These are phyloP conservation scores for Elanoides forficatus DNA, from an alignment of 2,113 vertebrate species.

Conservation along the genomic window DNA sequence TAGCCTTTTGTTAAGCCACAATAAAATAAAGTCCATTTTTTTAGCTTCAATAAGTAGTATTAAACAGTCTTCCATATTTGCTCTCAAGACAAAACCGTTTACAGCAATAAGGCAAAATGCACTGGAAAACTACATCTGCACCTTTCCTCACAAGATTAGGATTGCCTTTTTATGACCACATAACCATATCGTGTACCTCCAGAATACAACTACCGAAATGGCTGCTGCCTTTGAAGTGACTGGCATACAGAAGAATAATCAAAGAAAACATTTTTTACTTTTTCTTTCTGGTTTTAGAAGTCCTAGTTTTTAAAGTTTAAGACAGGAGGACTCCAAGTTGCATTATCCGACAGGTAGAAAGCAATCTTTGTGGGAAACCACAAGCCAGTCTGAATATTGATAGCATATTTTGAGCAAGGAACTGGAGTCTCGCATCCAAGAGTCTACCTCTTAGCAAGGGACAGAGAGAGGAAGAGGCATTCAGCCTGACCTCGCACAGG, in stretches of 20 bases:
- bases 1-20: neutral
- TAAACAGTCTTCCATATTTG: neutral
- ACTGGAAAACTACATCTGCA: neutral
- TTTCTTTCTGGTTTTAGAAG: neutral
- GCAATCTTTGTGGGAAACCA: neutral
- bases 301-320: neutral
- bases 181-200: conserved; percentile 3
- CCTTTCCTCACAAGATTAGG: conserved; percentile 57
- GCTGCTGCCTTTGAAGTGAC: conserved; percentile 71
- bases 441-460: neutral
- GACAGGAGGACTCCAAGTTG: neutral
- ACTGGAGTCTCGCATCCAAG: neutral
- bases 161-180: conserved; percentile 61
- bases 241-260: conserved; percentile 14
- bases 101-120: neutral
- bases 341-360: neutral
- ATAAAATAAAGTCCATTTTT: neutral
- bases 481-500: neutral
- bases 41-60: neutral
- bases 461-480: neutral
- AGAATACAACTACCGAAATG: conserved; percentile 44
- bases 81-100: neutral
- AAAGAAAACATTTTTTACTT: neutral
- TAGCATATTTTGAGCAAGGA: neutral
- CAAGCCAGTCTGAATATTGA: rapidly evolving